Conservation (phyloP, 2,797 vertebrate species). For the Odontamblyopus rebecca region DNA sequence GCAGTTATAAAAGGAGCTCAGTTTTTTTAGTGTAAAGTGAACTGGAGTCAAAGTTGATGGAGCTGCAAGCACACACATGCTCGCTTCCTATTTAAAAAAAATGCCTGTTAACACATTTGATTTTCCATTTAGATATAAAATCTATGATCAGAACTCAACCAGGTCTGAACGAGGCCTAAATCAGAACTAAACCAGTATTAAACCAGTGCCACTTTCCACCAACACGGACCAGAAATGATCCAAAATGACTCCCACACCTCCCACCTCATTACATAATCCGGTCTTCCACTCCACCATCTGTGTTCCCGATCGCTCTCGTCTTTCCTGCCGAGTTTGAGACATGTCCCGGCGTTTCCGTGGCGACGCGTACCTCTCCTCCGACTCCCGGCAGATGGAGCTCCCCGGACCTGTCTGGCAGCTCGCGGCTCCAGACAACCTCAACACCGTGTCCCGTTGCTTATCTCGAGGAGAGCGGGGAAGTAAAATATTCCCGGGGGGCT, state of each 20-base stretch:
- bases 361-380: conserved; percentile 52
- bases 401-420: conserved; percentile 70
- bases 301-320: conserved; percentile 14
- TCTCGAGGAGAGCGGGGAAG: conserved; percentile 14
- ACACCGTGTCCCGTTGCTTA: conserved; percentile 44
- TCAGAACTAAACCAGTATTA: background rate
- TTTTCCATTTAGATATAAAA: too few species aligned
- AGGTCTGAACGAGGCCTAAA: background rate
- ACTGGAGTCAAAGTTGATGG: too few species aligned
- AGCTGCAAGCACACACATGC: too few species aligned
- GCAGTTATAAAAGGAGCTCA: too few species aligned
- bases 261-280: conserved; percentile 1
- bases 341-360: conserved; percentile 28
- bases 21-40: too few species aligned
- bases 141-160: too few species aligned
- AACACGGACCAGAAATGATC: background rate
- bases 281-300: background rate
- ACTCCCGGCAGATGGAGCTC: conserved; percentile 72
- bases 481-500: background rate
- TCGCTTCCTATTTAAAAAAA: too few species aligned
- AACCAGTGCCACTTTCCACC: background rate
- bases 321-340: conserved; percentile 7
- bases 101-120: too few species aligned
- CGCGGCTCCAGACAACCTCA: conserved; percentile 53
- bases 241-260: background rate